Evolutionary conservation across 2,113 vertebrate genomes (phyloP), one percentile per base, ranked within the genome.

Genomic region (Shinisaurus crocodilurus): DNA sequence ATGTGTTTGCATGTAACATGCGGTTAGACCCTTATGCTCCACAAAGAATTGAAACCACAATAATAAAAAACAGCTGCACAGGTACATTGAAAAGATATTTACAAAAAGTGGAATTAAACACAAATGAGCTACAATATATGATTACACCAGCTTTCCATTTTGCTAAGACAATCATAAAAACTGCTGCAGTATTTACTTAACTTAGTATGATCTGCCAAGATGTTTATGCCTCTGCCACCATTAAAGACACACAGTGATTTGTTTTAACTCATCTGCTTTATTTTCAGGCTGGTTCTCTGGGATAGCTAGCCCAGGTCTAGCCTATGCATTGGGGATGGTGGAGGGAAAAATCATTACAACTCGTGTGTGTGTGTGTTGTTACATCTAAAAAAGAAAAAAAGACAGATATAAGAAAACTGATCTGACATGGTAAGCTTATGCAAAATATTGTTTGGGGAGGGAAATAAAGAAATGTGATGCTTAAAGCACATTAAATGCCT

Each of bases 11-110:
- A 65, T 65, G 40, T 57, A 79, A 86, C 27, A 37, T 23, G 10
- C 50, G 32, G 63, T 79, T 90, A 79, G 60, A n/a, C 65, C 65
- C 45, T 89, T 86, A 50, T 70, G 67, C 85, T 91, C 60, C 0
- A 0, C 81, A 69, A 90, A 74, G 0, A 2, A 90, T 20, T 32
- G 74, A 34, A 1, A 79, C 43, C 45, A 82, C 82, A 93, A 67
- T 90, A 79, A 92, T 92, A 90, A 91, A 50, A 94, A 93, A 94
- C 50, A 92, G 85, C 92, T 94, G 93, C 69, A 27, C 89, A 86
- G 48, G 65, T 43, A 87, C 70, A 67, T 75, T 67, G 89, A 82
- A 43, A 54, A 88, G n/a, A 12, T 87, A 37, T 20, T 69, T 85
- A 88, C 82, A 54, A 86, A 79, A 79, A 89, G 76, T 65, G 48